These are phyloP conservation scores for Synanthedon vespiformis DNA, from an alignment of 2,888 invertebrate species.

Conservation along the genomic window DNA sequence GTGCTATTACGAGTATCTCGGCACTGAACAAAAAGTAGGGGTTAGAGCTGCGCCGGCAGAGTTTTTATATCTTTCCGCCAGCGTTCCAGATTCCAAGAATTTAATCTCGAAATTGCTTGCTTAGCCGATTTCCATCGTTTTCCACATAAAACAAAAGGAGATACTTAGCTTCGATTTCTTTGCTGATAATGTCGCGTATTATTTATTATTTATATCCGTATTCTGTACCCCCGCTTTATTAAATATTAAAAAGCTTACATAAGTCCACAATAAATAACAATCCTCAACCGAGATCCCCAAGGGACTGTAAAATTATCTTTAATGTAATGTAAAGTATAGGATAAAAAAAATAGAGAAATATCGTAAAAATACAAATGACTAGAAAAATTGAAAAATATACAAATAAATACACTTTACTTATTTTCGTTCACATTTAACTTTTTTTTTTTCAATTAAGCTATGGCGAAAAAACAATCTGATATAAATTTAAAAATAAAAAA, in stretches of 20 bases:
- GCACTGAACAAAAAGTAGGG: constrained; percentile 16
- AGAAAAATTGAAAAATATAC: too few relatives aligned
- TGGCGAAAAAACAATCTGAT: too few relatives aligned
- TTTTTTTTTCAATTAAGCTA: too few relatives aligned
- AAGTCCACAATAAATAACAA: not conserved
- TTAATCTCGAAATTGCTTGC: constrained; percentile 61
- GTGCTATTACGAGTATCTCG: too few relatives aligned
- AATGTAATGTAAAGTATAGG: too few relatives aligned
- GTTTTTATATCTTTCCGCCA: constrained; percentile 38
- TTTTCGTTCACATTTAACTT: too few relatives aligned
- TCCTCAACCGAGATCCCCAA: not conserved
- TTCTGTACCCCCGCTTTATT: too few relatives aligned
- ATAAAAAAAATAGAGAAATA: too few relatives aligned
- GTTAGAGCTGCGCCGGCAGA: constrained; percentile 18
- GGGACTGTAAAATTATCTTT: too few relatives aligned
- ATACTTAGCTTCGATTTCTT: not conserved
- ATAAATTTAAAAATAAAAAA: too few relatives aligned
- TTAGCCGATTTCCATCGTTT: constrained; percentile 43
- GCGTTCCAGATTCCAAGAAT: constrained; percentile 49
- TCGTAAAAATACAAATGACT: too few relatives aligned
- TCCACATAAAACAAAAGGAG: constrained; percentile 31
- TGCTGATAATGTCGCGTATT: not conserved
- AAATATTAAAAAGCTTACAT: not conserved
- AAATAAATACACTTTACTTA: too few relatives aligned
- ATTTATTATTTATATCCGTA: not conserved